A percentile compares a stretch with the other conserved stretches of the same genome.
Conservation (phyloP, 2,113 vertebrate species). For the Paracanthobrama guichenoti region DNA sequence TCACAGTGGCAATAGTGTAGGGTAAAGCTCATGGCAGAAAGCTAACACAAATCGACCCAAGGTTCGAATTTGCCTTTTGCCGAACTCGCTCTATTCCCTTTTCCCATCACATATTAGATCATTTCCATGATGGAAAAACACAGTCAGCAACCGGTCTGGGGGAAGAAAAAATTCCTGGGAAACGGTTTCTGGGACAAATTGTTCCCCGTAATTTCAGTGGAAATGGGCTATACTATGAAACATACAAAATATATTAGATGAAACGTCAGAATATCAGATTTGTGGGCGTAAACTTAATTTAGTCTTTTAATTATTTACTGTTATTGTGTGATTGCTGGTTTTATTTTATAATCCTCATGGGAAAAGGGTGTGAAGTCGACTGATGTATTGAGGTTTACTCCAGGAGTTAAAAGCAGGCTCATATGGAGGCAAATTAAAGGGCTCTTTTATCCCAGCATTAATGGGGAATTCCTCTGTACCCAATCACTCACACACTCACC, state of each 20-base stretch:
- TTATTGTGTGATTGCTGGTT: background rate
- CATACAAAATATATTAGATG: background rate
- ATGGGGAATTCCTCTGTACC: background rate
- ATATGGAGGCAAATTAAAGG: background rate
- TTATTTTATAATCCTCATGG: slow-evolving; percentile 18
- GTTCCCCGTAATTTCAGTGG: too few relatives aligned
- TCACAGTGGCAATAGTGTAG: too few relatives aligned
- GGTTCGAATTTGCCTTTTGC: too few relatives aligned
- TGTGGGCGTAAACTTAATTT: background rate
- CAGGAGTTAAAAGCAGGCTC: slow-evolving; percentile 9
- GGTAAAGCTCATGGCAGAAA: too few relatives aligned
- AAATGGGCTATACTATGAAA: background rate
- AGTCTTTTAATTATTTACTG: background rate
- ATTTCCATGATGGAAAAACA: too few relatives aligned
- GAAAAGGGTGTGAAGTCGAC: slow-evolving; percentile 5
- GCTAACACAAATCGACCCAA: too few relatives aligned
- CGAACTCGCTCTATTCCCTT: too few relatives aligned
- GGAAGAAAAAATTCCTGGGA: too few relatives aligned
- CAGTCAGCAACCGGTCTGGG: too few relatives aligned
- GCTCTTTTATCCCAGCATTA: slow-evolving; percentile 1
- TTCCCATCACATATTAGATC: too few relatives aligned
- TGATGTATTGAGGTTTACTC: background rate
- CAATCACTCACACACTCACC: background rate
- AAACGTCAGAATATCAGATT: too few relatives aligned
- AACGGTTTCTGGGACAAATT: too few relatives aligned